phyloP scores from a whole-genome alignment of 2,113 vertebrate species.

The Aegithalos caudatus region DNA sequence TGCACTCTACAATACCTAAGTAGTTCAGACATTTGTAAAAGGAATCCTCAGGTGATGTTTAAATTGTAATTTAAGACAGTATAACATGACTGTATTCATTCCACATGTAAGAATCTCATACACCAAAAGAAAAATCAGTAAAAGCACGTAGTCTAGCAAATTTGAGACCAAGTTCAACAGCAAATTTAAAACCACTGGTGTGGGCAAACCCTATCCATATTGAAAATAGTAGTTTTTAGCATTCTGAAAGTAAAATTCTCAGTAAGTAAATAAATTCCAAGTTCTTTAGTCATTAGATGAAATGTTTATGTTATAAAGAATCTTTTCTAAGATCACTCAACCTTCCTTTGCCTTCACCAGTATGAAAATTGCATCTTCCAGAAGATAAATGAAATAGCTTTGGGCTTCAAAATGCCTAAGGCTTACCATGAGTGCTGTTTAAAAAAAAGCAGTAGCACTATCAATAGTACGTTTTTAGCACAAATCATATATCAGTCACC shows the following conservation, averaged over 20 bases:
- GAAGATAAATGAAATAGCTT: background rate
- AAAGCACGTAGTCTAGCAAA: background rate
- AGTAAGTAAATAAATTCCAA: no score
- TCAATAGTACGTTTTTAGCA: background rate
- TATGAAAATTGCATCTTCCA: background rate
- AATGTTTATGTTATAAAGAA: background rate
- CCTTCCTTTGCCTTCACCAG: background rate
- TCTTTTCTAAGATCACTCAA: background rate
- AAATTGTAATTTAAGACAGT: background rate
- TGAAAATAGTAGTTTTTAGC: background rate
- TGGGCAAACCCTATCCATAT: background rate
- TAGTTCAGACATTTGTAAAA: background rate
- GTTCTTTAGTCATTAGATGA: background rate
- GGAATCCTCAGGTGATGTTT: background rate
- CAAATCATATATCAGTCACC: background rate
- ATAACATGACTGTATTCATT: background rate
- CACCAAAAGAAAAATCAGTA: background rate
- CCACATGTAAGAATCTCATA: background rate
- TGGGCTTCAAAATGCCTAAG: background rate
- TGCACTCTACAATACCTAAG: background rate
- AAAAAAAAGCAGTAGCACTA: background rate
- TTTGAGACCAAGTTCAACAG: background rate
- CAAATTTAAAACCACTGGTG: background rate
- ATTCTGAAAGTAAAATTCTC: background rate
- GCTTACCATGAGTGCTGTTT: background rate